These are phyloP conservation scores for Cyprinella venusta DNA, from an alignment of 2,797 vertebrate species.

Conservation along the genomic window DNA sequence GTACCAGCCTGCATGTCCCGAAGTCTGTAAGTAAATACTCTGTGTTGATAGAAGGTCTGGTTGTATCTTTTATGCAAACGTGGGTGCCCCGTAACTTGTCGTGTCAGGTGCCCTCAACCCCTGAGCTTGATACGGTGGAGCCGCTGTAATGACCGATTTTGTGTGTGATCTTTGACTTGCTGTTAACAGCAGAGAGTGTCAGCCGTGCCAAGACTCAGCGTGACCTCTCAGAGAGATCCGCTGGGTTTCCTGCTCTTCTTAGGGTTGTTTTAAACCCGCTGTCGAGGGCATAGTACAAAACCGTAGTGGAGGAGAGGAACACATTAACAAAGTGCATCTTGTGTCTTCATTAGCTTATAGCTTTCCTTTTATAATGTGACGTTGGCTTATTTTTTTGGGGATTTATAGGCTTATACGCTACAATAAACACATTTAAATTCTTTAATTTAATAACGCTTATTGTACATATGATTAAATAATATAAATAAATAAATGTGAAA, in stretches of 20 bases:
- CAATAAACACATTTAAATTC: no score
- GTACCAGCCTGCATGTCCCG: not conserved
- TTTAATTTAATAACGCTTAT: no score
- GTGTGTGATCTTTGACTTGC: conserved; percentile 23
- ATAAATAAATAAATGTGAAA: no score
- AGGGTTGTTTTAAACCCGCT: not conserved
- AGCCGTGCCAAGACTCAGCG: not conserved
- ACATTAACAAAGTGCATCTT: not conserved
- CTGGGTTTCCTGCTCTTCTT: not conserved
- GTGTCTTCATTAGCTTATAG: not conserved
- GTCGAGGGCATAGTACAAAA: conserved; percentile 14
- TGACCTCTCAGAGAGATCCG: not conserved
- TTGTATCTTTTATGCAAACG: conserved; percentile 20
- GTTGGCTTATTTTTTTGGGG: not conserved
- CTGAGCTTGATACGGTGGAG: not conserved
- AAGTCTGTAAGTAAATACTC: conserved; percentile 32
- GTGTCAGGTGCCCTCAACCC: conserved; percentile 40
- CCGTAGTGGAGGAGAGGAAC: not conserved
- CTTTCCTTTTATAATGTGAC: not conserved
- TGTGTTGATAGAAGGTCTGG: conserved; percentile 1
- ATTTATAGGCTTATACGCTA: no score
- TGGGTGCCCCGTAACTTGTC: not conserved
- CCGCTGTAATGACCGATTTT: not conserved
- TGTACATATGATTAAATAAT: no score
- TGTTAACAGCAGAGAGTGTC: conserved; percentile 1